phyloP scores from a whole-genome alignment of 2,113 vertebrate species.

The Brienomyrus brachyistius region DNA sequence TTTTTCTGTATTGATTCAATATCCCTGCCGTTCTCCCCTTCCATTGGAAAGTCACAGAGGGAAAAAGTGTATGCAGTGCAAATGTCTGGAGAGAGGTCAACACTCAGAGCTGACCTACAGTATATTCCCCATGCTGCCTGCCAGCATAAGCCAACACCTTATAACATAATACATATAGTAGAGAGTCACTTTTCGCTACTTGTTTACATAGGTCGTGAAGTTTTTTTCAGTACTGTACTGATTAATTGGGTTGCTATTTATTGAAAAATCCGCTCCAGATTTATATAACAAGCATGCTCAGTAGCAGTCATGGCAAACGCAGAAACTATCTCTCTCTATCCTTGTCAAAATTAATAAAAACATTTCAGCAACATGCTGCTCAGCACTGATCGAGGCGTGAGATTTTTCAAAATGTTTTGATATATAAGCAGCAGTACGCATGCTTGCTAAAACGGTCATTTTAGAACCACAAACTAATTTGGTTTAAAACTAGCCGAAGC shows the following conservation, averaged over 20 bases:
- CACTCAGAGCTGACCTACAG: not conserved
- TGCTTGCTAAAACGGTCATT: not conserved
- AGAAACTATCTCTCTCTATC: not conserved
- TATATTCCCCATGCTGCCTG: constrained; percentile 39
- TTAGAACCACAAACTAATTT: constrained; percentile 31
- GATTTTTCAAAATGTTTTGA: constrained; percentile 32
- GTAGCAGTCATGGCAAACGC: not conserved
- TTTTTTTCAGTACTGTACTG: not conserved
- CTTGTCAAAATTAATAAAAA: not conserved
- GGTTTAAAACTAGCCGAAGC: constrained; percentile 26
- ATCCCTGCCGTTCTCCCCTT: not conserved
- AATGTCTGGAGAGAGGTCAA: constrained; percentile 8
- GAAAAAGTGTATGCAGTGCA: constrained; percentile 1
- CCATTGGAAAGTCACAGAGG: not conserved
- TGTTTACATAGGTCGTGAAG: not conserved
- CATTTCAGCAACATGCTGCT: constrained; percentile 14
- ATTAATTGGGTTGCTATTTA: not conserved
- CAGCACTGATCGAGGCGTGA: constrained; percentile 6
- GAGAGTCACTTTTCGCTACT: not conserved
- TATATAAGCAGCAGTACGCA: constrained; percentile 25
- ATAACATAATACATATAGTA: not conserved
- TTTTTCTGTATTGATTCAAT: not conserved
- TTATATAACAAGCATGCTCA: not conserved
- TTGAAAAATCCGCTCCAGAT: not conserved
- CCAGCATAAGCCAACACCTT: not conserved